Evolutionary conservation across 1,140 invertebrate species (phyloP), one percentile per base, ranked within the genome.

Genomic region (Zaprionus lachaisei): DNA sequence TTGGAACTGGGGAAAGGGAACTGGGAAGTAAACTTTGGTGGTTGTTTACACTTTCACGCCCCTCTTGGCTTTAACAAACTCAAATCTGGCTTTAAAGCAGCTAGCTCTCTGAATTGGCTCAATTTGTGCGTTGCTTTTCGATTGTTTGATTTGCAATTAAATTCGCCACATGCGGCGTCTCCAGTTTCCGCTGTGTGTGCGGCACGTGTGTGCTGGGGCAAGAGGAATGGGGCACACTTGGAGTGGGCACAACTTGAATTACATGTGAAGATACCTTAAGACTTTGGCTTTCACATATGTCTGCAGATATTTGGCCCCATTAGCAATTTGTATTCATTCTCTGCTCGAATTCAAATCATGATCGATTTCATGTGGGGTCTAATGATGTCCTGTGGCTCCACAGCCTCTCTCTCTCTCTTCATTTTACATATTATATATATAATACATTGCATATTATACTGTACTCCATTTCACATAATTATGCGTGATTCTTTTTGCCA

Each of bases 61-160:
- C 11, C 7, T 17, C 41, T 51, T 37, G 69, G 69, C 70, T 49
- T 72, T 44, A 54, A 68, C 26, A 24, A 22, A 60, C 31, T 14
- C 2, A 5, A 51, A 9, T 24, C 34, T 38, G 26, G 20, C 62
- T 54, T 14, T 20, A 22, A 57, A 31, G 6, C 5, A 20, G 60
- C 31, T 61, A 14, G 17, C 12, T 44, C 60, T 72, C 57, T 72
- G 68, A 77, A 87, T 80, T 81, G 60, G 78, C 76, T 73, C 72
- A 75, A 81, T 76, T 79, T 77, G 67, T 76, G 57, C 49, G 57
- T 14, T 20, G 47, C 20, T 14, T 17, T 63, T 31, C 38, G 31
- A 79, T 72, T 79, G 51, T 83, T 83, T 83, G 73, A 87, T 89
- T 87, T 77, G 85, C 81, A 87, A 77, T 77, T 77, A 73, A 61